These are phyloP conservation scores for Perdix hodgsoniae DNA, from an alignment of 2,797 vertebrate genomes.

Conservation along the genomic window DNA sequence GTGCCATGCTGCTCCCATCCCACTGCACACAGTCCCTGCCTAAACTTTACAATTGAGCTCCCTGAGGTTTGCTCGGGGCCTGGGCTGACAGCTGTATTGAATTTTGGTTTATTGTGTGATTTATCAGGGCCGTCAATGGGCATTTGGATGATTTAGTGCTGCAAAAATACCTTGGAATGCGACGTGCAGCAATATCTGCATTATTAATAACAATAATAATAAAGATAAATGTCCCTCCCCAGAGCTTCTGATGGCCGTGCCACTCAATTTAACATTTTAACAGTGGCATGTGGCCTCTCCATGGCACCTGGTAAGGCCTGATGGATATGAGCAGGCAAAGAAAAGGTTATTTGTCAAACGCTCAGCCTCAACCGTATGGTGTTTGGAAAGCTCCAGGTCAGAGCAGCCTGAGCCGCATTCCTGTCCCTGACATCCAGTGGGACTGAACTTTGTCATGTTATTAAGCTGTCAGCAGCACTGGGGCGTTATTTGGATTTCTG, in stretches of 20 bases:
- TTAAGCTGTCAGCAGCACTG: slow-evolving; percentile 86
- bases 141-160: slow-evolving; percentile 80
- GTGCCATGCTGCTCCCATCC: not conserved
- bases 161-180: slow-evolving; percentile 81
- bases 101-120: slow-evolving; percentile 81
- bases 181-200: slow-evolving; percentile 79
- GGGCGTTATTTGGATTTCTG: slow-evolving; percentile 84
- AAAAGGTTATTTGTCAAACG: slow-evolving; percentile 85
- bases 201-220: slow-evolving; percentile 85
- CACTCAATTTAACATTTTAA: slow-evolving; percentile 87
- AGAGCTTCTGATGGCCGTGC: slow-evolving; percentile 79
- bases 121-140: slow-evolving; percentile 77
- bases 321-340: slow-evolving; percentile 81
- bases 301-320: slow-evolving; percentile 81
- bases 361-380: slow-evolving; percentile 56
- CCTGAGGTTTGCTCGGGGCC: slow-evolving; percentile 45
- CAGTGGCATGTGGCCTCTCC: slow-evolving; percentile 83
- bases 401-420: slow-evolving; percentile 80
- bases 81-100: slow-evolving; percentile 81
- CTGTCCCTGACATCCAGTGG: slow-evolving; percentile 82
- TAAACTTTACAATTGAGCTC: slow-evolving; percentile 72
- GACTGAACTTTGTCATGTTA: slow-evolving; percentile 88
- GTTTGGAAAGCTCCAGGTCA: slow-evolving; percentile 81
- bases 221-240: slow-evolving; percentile 83
- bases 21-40: slow-evolving; percentile 15